Evolutionary conservation across 2,888 invertebrate genomes (phyloP), one percentile per base, ranked within the genome.

Genomic region (Aricia artaxerxes): DNA sequence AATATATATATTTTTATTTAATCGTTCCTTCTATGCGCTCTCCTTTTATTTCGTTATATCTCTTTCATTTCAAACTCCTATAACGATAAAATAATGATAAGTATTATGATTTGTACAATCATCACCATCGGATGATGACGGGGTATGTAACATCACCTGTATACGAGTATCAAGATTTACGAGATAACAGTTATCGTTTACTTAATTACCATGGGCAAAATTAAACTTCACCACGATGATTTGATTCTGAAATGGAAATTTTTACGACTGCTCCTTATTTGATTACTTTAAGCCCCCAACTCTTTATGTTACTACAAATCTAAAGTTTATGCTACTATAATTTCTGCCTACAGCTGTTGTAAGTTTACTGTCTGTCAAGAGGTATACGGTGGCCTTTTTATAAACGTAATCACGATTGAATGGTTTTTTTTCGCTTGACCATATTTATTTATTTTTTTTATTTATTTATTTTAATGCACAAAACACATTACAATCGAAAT

Each of bases 161-260:
- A 24, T 24, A 16, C 16, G 35, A 69, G 35, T 13, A 38, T 61
- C 40, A 79, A 87, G 88, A 90, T 90, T 91, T 90, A 91, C 84
- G 89, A 88, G 85, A 85, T 87, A 87, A 83, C 85, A 85, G 85
- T 85, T 85, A 85, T 85, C 85, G 84, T 85, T 85, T 88, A 88
- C 87, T 90, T 88, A 90, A 90, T 90, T 89, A 90, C 86, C 82
- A 82, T 69, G 82, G 80, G 83, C 83, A 83, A 85, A 88, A 88
- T 82, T 81, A 82, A 81, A 78, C 79, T 73, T 60, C 53, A 49
- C 78, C 76, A 40, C 78, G 79, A 72, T 73, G 82, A 82, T 80
- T 81, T 81, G 78, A 81, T 83, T 80, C 77, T 79, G 79, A 78
- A 83, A 80, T 79, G 78, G 78, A 78, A 79, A 78, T 40, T 78